Conservation (phyloP, 2,113 vertebrate genomes). For the Jacana jacana region DNA sequence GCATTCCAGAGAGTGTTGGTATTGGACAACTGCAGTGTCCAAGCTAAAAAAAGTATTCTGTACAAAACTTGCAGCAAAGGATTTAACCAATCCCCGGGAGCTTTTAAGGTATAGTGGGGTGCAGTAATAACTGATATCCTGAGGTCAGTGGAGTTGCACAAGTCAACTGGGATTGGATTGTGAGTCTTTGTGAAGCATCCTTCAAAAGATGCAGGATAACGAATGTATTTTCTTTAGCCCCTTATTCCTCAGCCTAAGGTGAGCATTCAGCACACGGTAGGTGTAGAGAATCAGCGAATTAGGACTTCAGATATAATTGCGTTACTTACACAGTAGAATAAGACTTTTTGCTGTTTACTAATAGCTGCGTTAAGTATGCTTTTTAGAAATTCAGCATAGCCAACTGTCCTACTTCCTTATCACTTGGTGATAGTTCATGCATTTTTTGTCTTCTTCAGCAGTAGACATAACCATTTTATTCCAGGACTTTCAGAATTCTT, state of each 20-base stretch:
- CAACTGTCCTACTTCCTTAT: background rate
- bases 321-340: background rate
- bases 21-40: background rate
- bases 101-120: background rate
- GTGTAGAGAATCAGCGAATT: background rate
- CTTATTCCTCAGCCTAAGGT: background rate
- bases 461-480: background rate
- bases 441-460: background rate
- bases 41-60: background rate
- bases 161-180: background rate
- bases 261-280: background rate
- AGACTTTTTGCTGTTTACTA: background rate
- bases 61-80: background rate
- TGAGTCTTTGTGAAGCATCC: background rate
- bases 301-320: background rate
- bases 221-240: background rate
- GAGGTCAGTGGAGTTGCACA: background rate
- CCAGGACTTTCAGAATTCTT: background rate
- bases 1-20: background rate
- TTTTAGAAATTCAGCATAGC: background rate
- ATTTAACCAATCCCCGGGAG: background rate
- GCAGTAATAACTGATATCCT: background rate
- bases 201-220: background rate
- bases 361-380: background rate
- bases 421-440: background rate